phyloP scores from a whole-genome alignment of 2,797 vertebrate genomes.

The Schizopygopsis pylzovi region DNA sequence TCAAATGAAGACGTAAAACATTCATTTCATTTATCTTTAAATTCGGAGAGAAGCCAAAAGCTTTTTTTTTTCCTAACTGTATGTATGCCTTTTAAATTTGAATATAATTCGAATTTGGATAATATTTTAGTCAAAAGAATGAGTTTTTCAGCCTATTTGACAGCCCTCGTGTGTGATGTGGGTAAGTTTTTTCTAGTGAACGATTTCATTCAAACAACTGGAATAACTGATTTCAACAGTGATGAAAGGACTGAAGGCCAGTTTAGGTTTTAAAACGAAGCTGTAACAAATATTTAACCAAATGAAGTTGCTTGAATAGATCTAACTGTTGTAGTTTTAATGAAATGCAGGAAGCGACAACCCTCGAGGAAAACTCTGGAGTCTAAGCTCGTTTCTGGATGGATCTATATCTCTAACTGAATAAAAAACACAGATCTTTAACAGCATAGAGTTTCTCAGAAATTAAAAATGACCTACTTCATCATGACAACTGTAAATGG shows the following conservation, averaged over 20 bases:
- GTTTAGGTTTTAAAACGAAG: neutral
- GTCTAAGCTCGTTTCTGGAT: slow-evolving; percentile 41
- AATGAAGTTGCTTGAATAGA: slow-evolving; percentile 39
- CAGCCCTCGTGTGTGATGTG: neutral
- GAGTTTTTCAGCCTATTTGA: too few species aligned
- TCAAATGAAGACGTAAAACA: too few species aligned
- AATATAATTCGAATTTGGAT: too few species aligned
- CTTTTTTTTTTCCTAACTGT: too few species aligned
- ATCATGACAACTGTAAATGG: neutral
- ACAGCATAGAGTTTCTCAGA: slow-evolving; percentile 12
- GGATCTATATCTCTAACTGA: slow-evolving; percentile 13
- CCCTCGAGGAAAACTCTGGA: slow-evolving; percentile 38
- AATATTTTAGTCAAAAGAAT: too few species aligned
- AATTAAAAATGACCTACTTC: slow-evolving; percentile 4
- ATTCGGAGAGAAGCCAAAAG: too few species aligned
- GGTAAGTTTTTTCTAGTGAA: neutral
- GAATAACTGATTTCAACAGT: neutral
- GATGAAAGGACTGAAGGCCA: slow-evolving; percentile 15
- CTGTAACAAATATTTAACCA: slow-evolving; percentile 10
- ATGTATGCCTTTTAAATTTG: too few species aligned
- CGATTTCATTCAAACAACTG: slow-evolving; percentile 5
- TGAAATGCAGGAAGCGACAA: slow-evolving; percentile 53
- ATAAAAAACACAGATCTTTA: neutral
- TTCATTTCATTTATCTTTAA: too few species aligned
- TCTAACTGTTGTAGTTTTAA: slow-evolving; percentile 14